Evolutionary conservation across 2,888 invertebrate genomes (phyloP).

Genomic region (Agrilus cyanescens): DNA sequence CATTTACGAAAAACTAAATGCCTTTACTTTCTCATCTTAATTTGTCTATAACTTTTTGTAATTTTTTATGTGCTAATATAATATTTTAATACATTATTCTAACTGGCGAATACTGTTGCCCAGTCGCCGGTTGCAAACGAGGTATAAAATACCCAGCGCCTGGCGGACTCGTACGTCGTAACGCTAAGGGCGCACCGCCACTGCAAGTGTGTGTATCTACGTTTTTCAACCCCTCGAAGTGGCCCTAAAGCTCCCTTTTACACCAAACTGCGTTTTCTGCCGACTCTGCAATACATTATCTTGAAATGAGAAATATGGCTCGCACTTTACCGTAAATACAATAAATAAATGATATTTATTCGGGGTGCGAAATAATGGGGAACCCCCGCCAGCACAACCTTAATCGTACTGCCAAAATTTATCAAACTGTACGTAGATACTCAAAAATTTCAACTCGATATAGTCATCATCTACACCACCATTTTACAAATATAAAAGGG

Average conservation of each 20-base stretch:
- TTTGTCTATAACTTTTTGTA: too few relatives aligned
- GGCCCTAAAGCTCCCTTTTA: conserved; percentile 11
- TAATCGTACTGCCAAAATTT: not conserved
- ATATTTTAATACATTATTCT: too few relatives aligned
- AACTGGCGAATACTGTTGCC: too few relatives aligned
- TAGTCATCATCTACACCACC: conserved; percentile 9
- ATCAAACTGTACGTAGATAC: not conserved
- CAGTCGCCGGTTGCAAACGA: too few relatives aligned
- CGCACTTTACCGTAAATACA: conserved; percentile 16
- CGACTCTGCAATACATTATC: conserved; percentile 13
- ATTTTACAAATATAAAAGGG: conserved; percentile 17
- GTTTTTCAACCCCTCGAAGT: conserved; percentile 8
- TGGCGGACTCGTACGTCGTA: too few relatives aligned
- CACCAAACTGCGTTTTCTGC: conserved; percentile 10
- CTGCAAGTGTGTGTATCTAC: too few relatives aligned
- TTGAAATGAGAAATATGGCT: conserved; percentile 17
- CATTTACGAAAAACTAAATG: too few relatives aligned
- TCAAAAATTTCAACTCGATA: too few relatives aligned
- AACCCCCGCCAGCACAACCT: conserved; percentile 2
- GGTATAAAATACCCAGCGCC: too few relatives aligned
- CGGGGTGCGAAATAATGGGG: conserved; percentile 12
- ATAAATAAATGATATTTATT: conserved; percentile 17
- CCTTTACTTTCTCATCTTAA: too few relatives aligned
- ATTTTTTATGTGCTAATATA: too few relatives aligned
- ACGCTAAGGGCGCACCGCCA: too few relatives aligned